Evolutionary conservation across 2,113 vertebrate species (phyloP).

Genomic region (Myotis brandtii): DNA sequence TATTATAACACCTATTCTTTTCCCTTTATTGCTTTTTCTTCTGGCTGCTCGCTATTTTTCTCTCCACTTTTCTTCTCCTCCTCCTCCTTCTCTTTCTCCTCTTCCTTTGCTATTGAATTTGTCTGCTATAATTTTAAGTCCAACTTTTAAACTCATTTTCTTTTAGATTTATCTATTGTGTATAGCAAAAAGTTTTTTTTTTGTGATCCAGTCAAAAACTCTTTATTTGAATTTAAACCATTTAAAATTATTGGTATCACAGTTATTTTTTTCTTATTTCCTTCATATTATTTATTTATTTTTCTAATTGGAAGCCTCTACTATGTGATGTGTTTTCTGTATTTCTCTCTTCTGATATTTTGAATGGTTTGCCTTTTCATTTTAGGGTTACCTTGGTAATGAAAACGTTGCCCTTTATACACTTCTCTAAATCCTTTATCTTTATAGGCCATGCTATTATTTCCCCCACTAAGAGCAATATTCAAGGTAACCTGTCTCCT

Average conservation of each 20-base stretch:
- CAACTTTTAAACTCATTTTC: not conserved
- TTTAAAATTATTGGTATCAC: not conserved
- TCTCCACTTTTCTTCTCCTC: not conserved
- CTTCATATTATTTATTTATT: not conserved
- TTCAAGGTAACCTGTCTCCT: not conserved
- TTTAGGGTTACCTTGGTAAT: not conserved
- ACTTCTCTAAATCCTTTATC: not conserved
- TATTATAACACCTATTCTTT: not conserved
- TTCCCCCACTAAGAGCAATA: not conserved
- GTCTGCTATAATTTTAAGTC: not conserved
- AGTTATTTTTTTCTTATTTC: not conserved
- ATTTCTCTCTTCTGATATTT: not conserved
- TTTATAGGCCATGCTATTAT: not conserved
- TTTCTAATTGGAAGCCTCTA: not conserved
- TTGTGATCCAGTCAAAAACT: not conserved
- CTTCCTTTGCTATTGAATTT: not conserved
- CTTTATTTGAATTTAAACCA: not conserved
- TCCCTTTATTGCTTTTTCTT: not conserved
- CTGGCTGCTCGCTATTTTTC: not conserved
- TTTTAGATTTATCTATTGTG: not conserved
- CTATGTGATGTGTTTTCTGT: not conserved
- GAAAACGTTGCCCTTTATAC: not conserved
- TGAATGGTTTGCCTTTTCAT: not conserved
- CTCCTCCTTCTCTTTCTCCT: not conserved
- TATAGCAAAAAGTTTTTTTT: not conserved